A percentile compares a stretch with the other conserved stretches of the same genome.
Conservation (phyloP, 2,113 vertebrate genomes). For the Dromiciops gliroides region DNA sequence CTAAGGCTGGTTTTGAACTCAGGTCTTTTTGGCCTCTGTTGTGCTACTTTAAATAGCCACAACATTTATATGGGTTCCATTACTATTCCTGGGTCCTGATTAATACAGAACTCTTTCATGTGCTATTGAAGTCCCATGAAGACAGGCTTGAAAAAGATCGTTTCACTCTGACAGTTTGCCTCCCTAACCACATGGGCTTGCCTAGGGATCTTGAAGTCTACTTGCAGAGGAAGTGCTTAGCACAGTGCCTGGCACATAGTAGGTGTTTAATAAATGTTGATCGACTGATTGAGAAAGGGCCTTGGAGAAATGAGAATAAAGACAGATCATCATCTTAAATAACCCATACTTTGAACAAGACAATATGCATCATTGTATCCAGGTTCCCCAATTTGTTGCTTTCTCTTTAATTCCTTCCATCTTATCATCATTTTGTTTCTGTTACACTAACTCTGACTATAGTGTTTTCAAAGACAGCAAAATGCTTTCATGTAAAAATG, state of each 20-base stretch:
- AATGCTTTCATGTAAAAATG: background rate
- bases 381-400: background rate
- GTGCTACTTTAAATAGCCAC: background rate
- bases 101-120: background rate
- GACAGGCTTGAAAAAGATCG: background rate
- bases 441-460: background rate
- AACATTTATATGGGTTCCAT: background rate
- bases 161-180: background rate
- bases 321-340: background rate
- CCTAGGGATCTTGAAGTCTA: background rate
- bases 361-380: background rate
- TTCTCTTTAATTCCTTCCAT: background rate
- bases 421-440: background rate
- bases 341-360: background rate
- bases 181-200: background rate
- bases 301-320: background rate
- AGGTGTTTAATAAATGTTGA: background rate
- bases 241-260: background rate
- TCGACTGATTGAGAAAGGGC: background rate
- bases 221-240: background rate
- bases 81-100: background rate
- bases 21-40: background rate
- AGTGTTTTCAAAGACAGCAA: background rate
- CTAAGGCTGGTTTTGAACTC: background rate
- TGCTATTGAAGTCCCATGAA: background rate